These are phyloP conservation scores for Parelbella ahira DNA, from an alignment of 2,888 invertebrate genomes.

Conservation along the genomic window DNA sequence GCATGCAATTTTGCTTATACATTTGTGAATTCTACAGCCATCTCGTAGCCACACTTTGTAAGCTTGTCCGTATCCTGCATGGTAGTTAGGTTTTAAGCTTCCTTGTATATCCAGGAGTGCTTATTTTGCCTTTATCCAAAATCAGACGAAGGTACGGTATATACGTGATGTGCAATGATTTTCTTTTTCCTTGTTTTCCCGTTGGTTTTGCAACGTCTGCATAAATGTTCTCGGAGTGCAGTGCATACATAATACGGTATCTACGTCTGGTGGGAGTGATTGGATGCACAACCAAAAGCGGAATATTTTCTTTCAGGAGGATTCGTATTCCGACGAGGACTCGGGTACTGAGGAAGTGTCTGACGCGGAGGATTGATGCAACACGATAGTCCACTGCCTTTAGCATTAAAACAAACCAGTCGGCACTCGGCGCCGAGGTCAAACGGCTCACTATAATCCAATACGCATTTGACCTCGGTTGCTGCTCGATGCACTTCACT, in stretches of 20 bases:
- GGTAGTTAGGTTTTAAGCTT: conserved; percentile 55
- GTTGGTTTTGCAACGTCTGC: background rate
- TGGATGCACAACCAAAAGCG: conserved; percentile 56
- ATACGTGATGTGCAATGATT: no score
- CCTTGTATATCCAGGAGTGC: conserved; percentile 30
- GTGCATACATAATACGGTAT: conserved; percentile 50
- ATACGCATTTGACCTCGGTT: conserved; percentile 18
- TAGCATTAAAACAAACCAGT: conserved; percentile 46
- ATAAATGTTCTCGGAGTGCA: conserved; percentile 2
- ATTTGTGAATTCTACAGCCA: conserved; percentile 72
- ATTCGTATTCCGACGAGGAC: conserved; percentile 74
- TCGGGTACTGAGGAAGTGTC: conserved; percentile 75
- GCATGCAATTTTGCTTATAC: conserved; percentile 25
- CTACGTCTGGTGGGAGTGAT: conserved; percentile 55
- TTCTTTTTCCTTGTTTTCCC: no score
- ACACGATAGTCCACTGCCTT: conserved; percentile 40
- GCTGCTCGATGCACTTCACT: conserved; percentile 29
- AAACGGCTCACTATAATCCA: conserved; percentile 16
- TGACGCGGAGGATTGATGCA: conserved; percentile 70
- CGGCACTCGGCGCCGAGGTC: conserved; percentile 39
- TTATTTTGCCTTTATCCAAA: conserved; percentile 30
- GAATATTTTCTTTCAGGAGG: conserved; percentile 77
- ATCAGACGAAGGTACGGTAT: conserved; percentile 64
- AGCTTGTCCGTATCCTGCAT: conserved; percentile 48
- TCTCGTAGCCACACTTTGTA: conserved; percentile 49